Conservation (phyloP, 2,113 vertebrate species). For the Pica pica region DNA sequence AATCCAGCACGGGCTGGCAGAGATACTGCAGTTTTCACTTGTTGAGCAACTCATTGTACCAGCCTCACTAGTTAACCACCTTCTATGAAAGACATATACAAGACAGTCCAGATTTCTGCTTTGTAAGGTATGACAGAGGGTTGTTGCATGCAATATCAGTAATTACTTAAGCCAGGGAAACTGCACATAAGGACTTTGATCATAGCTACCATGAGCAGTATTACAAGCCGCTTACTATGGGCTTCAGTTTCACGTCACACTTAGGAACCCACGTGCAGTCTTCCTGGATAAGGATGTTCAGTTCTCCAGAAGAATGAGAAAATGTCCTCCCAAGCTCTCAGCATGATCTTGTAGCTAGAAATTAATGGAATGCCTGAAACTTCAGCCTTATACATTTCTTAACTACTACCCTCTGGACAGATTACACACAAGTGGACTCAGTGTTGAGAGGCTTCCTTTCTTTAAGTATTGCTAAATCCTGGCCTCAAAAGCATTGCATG, state of each 20-base stretch:
- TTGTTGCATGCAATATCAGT: not conserved
- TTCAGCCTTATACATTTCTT: not conserved
- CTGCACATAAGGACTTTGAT: not conserved
- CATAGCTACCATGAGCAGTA: not conserved
- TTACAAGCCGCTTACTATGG: not conserved
- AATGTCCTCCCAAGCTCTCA: not conserved
- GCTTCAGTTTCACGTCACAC: not conserved
- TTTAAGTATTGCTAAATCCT: not conserved
- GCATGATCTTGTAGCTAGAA: not conserved
- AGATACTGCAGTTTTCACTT: not conserved
- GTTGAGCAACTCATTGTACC: not conserved
- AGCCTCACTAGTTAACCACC: not conserved
- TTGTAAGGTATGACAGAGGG: not conserved
- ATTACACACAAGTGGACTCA: not conserved
- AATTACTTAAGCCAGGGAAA: not conserved
- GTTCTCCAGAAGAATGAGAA: not conserved
- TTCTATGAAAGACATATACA: not conserved
- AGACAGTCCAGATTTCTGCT: not conserved
- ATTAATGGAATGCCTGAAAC: not conserved
- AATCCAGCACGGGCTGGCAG: not conserved
- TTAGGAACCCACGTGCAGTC: fast-evolving
- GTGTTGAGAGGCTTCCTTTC: not conserved
- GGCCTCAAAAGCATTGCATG: not conserved
- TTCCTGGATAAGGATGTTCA: not conserved
- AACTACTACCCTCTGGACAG: not conserved